Percentiles rank a stretch among this genome's conserved stretches.
These are phyloP conservation scores for Mus musculus DNA, from an alignment of 2,113 vertebrate species.

Conservation along the genomic window GRCm39 chr8:118712501-118713000, in stretches of 20 bases:
- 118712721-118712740: too few species aligned
- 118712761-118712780: too few species aligned
- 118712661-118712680: too few species aligned
- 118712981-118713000: not conserved
- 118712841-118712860: not conserved
- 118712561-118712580: not conserved
- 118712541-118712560: too few species aligned
- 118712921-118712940: not conserved
- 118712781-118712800: not conserved
- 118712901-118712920: not conserved
- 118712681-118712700: too few species aligned
- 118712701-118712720: too few species aligned
- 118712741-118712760: too few species aligned
- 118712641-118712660: too few species aligned
- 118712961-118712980: not conserved
- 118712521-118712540: not conserved
- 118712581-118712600: not conserved
- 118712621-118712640: too few species aligned
- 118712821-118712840: not conserved
- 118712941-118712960: too few species aligned
- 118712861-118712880: not conserved
- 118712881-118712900: not conserved
- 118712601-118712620: too few species aligned
- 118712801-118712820: not conserved
- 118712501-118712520: too few species aligned